Base-by-base conservation (phyloP, 2,113 vertebrate species). In the Trogon melanurus region DNA sequence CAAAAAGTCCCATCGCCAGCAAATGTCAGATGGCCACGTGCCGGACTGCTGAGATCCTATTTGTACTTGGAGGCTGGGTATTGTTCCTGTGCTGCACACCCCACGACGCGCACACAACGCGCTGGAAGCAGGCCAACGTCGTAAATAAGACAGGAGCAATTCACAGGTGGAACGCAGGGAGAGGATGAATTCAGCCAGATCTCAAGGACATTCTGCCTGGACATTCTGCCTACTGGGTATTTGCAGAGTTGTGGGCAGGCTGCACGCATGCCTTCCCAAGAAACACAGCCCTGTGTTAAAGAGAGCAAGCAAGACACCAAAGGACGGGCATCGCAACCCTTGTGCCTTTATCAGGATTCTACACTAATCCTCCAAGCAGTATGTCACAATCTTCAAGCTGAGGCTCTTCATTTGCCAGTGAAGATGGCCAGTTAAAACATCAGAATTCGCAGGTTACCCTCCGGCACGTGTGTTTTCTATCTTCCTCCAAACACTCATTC, bases 101-200 rank as follows among this genome's bases (percentile, higher is more conserved):
- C 88, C 53, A 65, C 90, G 57, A 90, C 80, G 90, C 64, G 86
- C 90, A 95, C 73, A 96, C 53, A 45, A 16, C 2, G 0, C 16
- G 16, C 25, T 84, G 96, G 93, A 91, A 92, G 48, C 2, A 6
- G 41, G 76, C 83, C 90, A 93, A 17, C 7, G 15, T 65, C 79
- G 75, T 84, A 93, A 94, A 93, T 86, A 92, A 86, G 61, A 78
- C 4, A n/a, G 73, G 53, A 93, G 79, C 12, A 2, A 78, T 71
- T 87, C 85, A 80, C 91, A 94, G 90, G 95, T 95, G 88, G 88
- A 94, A 91, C 76, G 79, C 53, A 85, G 71, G 45, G 79, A 94
- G 73, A 91, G 56, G 88, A 96, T 53, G 75, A 90, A 86, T 86
- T 80, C 74, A 86, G 79, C 72, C 83, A 74, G 82, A 62, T 71